Conservation (phyloP, 2,797 vertebrate species). For the Lagocephalus sceleratus region DNA sequence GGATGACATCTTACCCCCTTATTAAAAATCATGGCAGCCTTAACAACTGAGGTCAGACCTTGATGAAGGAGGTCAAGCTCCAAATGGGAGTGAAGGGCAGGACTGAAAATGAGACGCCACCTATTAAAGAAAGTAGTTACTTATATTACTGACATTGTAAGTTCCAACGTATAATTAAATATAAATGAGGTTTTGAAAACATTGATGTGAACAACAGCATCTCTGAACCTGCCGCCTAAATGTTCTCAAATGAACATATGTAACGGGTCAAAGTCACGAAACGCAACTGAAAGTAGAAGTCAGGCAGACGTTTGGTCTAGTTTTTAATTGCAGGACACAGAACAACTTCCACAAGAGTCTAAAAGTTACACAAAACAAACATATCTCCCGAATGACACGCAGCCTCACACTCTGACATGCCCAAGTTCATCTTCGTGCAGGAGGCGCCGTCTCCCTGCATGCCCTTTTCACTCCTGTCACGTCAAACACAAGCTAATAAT, state of each 20-base stretch:
- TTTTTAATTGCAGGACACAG: constrained; percentile 66
- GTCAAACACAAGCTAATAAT: constrained; percentile 40
- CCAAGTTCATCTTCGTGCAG: constrained; percentile 19
- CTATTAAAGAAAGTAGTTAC: no score
- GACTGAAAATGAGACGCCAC: no score
- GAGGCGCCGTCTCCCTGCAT: constrained; percentile 32
- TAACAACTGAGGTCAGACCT: no score
- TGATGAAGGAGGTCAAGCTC: no score
- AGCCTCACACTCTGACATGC: constrained; percentile 25
- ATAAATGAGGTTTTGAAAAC: no score
- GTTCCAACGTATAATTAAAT: no score
- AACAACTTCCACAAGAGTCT: constrained; percentile 56
- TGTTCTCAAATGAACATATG: constrained; percentile 30
- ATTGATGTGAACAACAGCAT: constrained; percentile 48
- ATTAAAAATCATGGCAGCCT: no score
- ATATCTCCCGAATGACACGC: constrained; percentile 17
- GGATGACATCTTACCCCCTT: constrained; percentile 25
- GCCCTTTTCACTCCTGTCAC: constrained; percentile 32
- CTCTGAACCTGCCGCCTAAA: constrained; percentile 39
- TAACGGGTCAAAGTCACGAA: no score
- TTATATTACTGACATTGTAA: no score
- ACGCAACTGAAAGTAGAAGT: constrained; percentile 13
- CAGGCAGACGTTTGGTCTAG: constrained; percentile 46
- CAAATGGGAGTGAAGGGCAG: no score
- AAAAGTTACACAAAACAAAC: constrained; percentile 34